Conservation (phyloP, 2,888 invertebrate species). For the Diloba caeruleocephala region DNA sequence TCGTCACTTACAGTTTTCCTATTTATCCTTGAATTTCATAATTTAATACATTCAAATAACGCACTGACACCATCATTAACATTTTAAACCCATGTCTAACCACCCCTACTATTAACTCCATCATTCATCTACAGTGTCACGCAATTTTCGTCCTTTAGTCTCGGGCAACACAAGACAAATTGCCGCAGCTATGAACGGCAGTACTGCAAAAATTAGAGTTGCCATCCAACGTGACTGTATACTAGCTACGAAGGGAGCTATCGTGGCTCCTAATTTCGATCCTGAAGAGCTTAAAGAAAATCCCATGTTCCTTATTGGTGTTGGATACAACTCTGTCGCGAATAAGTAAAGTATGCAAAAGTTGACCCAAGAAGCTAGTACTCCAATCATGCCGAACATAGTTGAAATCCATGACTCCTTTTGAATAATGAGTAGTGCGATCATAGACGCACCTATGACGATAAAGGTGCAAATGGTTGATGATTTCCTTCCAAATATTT, state of each 20-base stretch:
- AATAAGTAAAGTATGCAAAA: constrained; percentile 64
- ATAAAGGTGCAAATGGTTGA: constrained; percentile 50
- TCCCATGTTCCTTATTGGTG: constrained; percentile 72
- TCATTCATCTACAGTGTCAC: constrained; percentile 63
- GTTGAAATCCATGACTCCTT: constrained; percentile 57
- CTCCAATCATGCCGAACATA: constrained; percentile 59
- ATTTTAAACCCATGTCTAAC: constrained; percentile 33
- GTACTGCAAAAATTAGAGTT: constrained; percentile 64
- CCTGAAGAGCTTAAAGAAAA: constrained; percentile 65
- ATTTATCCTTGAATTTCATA: constrained; percentile 7
- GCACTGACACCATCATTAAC: constrained; percentile 34
- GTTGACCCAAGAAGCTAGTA: constrained; percentile 45
- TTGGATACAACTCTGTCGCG: constrained; percentile 72
- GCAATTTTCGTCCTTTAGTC: constrained; percentile 70
- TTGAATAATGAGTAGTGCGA: constrained; percentile 58
- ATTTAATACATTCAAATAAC: constrained; percentile 25
- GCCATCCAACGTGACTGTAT: constrained; percentile 67
- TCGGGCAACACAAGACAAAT: constrained; percentile 68
- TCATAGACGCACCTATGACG: constrained; percentile 58
- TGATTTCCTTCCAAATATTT: constrained; percentile 59
- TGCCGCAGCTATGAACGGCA: constrained; percentile 64
- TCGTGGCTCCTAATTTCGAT: constrained; percentile 68
- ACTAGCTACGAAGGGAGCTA: constrained; percentile 70
- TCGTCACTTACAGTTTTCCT: constrained; percentile 7
- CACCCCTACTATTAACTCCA: constrained; percentile 25